These are phyloP conservation scores for Carollia perspicillata DNA, from an alignment of 2,113 vertebrate species.

Conservation along the genomic window DNA sequence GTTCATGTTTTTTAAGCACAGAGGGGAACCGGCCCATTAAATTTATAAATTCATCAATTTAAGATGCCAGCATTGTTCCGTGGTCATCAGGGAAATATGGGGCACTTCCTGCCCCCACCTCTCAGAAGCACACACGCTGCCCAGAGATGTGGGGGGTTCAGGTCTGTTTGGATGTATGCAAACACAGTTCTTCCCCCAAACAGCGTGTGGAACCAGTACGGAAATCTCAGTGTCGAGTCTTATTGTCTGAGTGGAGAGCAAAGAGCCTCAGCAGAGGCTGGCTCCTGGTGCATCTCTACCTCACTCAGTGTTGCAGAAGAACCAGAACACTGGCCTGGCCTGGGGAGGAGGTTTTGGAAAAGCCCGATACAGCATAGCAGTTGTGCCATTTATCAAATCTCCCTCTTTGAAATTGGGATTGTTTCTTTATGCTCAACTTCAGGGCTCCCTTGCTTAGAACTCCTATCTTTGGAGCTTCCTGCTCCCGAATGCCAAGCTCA, in stretches of 20 bases:
- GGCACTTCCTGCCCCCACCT: neutral
- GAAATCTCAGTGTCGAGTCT: neutral
- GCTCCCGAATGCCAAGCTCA: neutral
- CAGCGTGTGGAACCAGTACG: neutral
- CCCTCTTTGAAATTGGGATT: neutral
- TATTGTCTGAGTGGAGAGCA: neutral
- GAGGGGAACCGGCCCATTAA: neutral
- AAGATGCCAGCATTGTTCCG: neutral
- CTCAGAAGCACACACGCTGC: neutral
- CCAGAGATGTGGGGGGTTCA: neutral
- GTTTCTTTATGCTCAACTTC: neutral
- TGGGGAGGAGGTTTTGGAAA: neutral
- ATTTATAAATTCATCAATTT: neutral
- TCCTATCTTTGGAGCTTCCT: neutral
- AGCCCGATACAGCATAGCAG: fast-evolving
- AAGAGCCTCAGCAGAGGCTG: neutral
- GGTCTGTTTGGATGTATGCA: neutral
- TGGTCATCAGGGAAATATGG: neutral
- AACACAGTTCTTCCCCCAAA: neutral
- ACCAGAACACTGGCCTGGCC: neutral
- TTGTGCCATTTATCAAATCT: neutral
- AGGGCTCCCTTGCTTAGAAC: neutral
- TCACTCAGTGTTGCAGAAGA: fast-evolving
- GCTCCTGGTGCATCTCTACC: neutral
- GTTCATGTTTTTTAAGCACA: neutral